A percentile compares a stretch with the other conserved stretches of the same genome.
phyloP scores from a whole-genome alignment of 2,888 invertebrate genomes.

The Lithophane semibrunnea region DNA sequence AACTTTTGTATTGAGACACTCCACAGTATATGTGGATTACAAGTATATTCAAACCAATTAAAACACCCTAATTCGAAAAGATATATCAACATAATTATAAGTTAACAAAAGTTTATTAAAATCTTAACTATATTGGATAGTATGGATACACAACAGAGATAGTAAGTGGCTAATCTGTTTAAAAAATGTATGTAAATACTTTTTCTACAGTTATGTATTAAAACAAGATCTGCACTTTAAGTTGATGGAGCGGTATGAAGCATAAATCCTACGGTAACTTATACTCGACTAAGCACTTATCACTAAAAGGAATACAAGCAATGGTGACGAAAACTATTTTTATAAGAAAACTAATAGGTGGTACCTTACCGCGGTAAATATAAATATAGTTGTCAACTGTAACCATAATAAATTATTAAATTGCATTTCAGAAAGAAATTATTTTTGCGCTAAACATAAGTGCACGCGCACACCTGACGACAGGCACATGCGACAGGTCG shows the following conservation, averaged over 20 bases:
- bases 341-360: not conserved
- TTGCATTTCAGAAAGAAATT: no score
- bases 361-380: not conserved
- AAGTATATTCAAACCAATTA: not conserved
- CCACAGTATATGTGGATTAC: no score
- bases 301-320: conserved; percentile 29
- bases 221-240: conserved; percentile 21
- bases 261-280: conserved; percentile 16
- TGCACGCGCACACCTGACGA: no score
- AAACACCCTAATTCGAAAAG: not conserved
- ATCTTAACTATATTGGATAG: not conserved
- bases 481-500: no score
- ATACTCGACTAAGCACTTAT: conserved; percentile 46
- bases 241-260: conserved; percentile 45
- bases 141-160: not conserved
- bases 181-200: not conserved
- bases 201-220: not conserved
- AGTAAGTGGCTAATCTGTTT: not conserved
- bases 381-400: not conserved
- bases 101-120: not conserved
- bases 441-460: no score
- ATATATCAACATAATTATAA: not conserved
- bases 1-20: no score
- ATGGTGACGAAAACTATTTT: conserved; percentile 2
- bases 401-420: no score